These are phyloP conservation scores for Cheiracanthium punctorium DNA, from an alignment of 2,888 invertebrate genomes.

Conservation along the genomic window DNA sequence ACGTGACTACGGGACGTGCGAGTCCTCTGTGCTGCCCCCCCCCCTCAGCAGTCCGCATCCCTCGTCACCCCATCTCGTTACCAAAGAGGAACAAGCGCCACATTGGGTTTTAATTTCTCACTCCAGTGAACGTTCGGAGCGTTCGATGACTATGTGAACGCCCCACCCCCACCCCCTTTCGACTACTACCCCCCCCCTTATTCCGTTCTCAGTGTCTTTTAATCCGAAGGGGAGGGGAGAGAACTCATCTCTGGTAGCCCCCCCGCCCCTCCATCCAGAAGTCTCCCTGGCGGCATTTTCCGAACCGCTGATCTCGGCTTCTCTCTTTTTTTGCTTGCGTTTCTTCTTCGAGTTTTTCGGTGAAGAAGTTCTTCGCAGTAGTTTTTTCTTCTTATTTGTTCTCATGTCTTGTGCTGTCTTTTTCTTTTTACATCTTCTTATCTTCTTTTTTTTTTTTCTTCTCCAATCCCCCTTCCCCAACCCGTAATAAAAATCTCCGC, in stretches of 20 bases:
- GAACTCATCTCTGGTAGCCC: constrained; percentile 37
- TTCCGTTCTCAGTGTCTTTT: constrained; percentile 62
- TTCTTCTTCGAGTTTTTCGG: constrained; percentile 33
- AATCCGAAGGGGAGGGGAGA: constrained; percentile 38
- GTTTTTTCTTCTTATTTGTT: constrained; percentile 15
- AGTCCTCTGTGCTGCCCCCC: constrained; percentile 30
- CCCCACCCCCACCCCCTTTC: constrained; percentile 1
- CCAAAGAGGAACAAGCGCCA: constrained; percentile 63
- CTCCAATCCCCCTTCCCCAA: too few species aligned
- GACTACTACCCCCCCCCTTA: constrained; percentile 8
- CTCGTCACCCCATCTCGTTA: constrained; percentile 63
- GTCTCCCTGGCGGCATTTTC: constrained; percentile 70
- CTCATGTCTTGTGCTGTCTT: constrained; percentile 17
- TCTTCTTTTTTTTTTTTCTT: constrained; percentile 17
- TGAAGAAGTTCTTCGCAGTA: constrained; percentile 31
- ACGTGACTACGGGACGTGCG: constrained; percentile 47
- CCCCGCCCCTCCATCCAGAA: constrained; percentile 27
- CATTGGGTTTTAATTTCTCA: constrained; percentile 71
- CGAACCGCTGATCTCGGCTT: constrained; percentile 50
- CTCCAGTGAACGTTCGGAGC: constrained; percentile 54
- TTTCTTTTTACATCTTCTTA: constrained; percentile 10
- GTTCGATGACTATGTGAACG: constrained; percentile 57
- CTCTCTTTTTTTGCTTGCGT: constrained; percentile 14
- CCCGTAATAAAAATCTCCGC: constrained; percentile 29
- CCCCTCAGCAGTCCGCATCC: not conserved